Base-by-base conservation (phyloP, 2,888 invertebrate species). In the Melanophora roralis region DNA sequence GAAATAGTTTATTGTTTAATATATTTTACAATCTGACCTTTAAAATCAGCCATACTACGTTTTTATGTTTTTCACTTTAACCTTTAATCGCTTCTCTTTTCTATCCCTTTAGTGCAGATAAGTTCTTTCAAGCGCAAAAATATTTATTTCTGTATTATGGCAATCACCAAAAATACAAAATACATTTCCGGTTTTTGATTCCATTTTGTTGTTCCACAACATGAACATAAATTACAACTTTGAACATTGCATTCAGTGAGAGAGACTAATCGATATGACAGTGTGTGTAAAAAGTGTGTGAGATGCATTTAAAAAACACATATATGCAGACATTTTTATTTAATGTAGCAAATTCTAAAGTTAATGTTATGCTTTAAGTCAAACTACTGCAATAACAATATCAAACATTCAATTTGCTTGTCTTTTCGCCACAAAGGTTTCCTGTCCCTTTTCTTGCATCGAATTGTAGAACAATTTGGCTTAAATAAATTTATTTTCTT, bases 151-250 rank as follows among this genome's bases (percentile, higher is more conserved):
- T 27, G 3, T 27, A 5, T 27, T 27, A 5, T 6, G 27, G 3
- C n/a, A 38, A 12, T 21, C n/a, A 19, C 19, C 19, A 38, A 57
- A 38, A 16, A 4, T 34, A 64, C 45, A 72, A 72, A 55, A 36
- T 73, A 65, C 36, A 77, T 68, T 75, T 75, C 68, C 68, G 75
- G 53, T 59, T 74, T 73, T 40, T 3, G 36, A 47, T 49, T 59
- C 36, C 49, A 49, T 27, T 36, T 68, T 68, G 60, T 23, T 60
- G 59, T 62, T 74, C 65, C 65, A 74, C 57, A 67, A 59, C 67
- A 74, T 67, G 45, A 43, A 60, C 53, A 45, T 75, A 53, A 51
- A 75, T 67, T 43, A 43, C 57, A 40, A 8, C 51, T 64, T 43
- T 14, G 8, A 34, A 27, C 8, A 14, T 6, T 11, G 12, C 34